Evolutionary conservation across 2,113 vertebrate species (phyloP), one percentile per base, ranked within the genome.

Genomic region (Hymenochirus boettgeri): DNA sequence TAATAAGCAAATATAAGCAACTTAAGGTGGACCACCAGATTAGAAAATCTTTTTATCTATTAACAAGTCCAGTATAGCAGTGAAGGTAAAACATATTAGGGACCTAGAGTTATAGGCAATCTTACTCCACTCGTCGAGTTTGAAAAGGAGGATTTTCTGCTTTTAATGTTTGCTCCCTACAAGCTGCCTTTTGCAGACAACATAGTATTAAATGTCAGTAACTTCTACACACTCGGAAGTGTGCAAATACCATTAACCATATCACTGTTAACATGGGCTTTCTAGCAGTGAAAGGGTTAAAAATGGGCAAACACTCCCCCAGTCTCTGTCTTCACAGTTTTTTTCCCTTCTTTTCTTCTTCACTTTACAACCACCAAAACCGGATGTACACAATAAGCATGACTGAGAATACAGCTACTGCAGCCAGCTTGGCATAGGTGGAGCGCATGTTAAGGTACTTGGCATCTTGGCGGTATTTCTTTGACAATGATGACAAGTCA

Each of bases 361-460:
- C 1, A 5, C 19, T 71, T 99, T 88, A 99, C 84, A 99, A 93
- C 96, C 96, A 99, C 96, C 96, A 99, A 86, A 99, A 99, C 45
- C 95, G 91, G 46, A 98, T 88, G 15, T 99, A 99, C 70, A 99
- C 94, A 26, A 99, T 98, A 73, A 99, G 73, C 96, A 98, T 98
- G 83, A 98, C 90, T 83, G 97, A 92, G 80, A 99, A 98, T 54
- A 98, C 95, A 7, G 93, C 96, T 0, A 95, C 91, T 0, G 95
- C 96, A 0, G 94, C 95, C 59, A 98, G 89, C 75, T 99, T 99
- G 83, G 96, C 96, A 0, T 99, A 98, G 2, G 95, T 99, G 83
- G 96, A 98, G 62, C 95, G 95, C 80, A 96, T 99, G 78, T 99
- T 99, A 86, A 99, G 89, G 70, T 99, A 99, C 76, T 98, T 98